Percentiles rank a stretch among this genome's conserved stretches.
Conservation (phyloP, 2,113 vertebrate genomes). For the Bos taurus region DNA sequence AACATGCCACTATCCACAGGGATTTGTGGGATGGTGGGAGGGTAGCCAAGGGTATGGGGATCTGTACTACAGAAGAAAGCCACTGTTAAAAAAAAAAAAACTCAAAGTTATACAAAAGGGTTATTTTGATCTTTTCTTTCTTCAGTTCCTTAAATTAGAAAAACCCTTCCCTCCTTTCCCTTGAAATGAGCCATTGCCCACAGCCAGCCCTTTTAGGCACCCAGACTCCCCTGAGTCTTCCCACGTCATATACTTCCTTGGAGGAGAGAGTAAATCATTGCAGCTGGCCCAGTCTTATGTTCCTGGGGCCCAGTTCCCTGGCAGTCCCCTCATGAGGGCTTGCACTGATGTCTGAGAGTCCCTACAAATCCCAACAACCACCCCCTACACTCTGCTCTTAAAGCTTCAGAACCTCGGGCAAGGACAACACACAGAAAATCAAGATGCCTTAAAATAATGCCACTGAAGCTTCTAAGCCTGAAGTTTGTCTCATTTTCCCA, state of each 20-base stretch:
- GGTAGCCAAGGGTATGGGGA: fast-evolving
- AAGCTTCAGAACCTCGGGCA: not conserved
- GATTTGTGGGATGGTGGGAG: not conserved
- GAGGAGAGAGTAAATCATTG: not conserved
- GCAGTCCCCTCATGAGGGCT: not conserved
- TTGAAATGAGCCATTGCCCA: not conserved
- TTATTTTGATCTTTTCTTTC: not conserved
- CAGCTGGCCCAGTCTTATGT: not conserved
- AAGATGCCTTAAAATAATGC: not conserved
- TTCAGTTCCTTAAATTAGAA: not conserved
- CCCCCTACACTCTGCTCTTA: not conserved
- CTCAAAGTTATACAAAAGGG: not conserved
- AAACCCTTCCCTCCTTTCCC: not conserved
- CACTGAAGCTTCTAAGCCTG: not conserved
- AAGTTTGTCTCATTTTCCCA: not conserved
- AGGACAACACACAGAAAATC: not conserved
- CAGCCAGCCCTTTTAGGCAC: not conserved
- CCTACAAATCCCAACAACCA: not conserved
- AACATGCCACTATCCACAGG: not conserved
- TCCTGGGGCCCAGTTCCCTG: not conserved
- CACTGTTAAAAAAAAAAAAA: too few species aligned
- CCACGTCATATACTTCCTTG: not conserved
- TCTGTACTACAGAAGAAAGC: not conserved
- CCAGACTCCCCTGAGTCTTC: not conserved
- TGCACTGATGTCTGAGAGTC: too few species aligned